phyloP scores from a whole-genome alignment of 2,797 vertebrate genomes.

The Merluccius polli region DNA sequence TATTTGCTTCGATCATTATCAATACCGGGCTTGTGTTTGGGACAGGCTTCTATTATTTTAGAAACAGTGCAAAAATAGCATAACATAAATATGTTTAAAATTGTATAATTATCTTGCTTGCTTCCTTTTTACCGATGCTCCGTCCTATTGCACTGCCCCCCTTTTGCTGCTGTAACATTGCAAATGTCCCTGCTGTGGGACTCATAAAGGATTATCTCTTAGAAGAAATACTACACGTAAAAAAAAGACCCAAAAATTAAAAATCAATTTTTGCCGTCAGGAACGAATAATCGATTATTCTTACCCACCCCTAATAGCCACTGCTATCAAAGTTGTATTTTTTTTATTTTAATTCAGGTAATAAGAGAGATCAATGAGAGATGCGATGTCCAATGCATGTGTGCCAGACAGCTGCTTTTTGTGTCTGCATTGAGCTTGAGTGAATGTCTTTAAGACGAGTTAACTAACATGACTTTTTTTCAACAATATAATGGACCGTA shows the following conservation, averaged over 20 bases:
- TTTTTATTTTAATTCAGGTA: background rate
- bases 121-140: too few relatives aligned
- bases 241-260: too few relatives aligned
- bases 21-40: background rate
- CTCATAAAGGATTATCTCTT: too few relatives aligned
- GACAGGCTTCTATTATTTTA: background rate
- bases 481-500: background rate
- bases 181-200: too few relatives aligned
- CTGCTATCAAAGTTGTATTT: background rate
- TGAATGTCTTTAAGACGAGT: background rate
- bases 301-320: background rate
- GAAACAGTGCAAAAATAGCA: background rate
- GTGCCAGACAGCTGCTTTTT: background rate
- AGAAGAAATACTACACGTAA: too few relatives aligned
- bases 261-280: background rate
- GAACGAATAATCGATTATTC: constrained; percentile 1
- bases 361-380: constrained; percentile 9
- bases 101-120: too few relatives aligned
- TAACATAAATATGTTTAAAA: too few relatives aligned
- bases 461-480: background rate
- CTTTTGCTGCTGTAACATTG: too few relatives aligned
- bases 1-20: background rate
- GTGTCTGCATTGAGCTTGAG: background rate
- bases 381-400: constrained; percentile 34
- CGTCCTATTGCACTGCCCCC: too few relatives aligned